Evolutionary conservation across 2,888 invertebrate genomes (phyloP).

Genomic region (Ochropleura leucogaster): DNA sequence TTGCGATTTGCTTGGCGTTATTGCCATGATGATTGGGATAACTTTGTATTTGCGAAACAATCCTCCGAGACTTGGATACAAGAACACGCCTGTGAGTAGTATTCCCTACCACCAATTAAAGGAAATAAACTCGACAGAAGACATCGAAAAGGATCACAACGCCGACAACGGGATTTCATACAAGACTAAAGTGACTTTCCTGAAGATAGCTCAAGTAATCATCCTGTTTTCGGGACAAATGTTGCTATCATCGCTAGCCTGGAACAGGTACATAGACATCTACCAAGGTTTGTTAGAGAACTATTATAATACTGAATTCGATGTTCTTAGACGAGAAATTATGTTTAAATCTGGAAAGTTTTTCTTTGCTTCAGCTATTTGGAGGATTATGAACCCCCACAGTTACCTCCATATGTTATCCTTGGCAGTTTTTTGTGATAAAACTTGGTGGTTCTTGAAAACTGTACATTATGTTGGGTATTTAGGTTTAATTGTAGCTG

Average conservation of each 20-base stretch:
- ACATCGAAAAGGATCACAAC: slow-evolving; percentile 84
- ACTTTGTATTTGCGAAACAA: slow-evolving; percentile 93
- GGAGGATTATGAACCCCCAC: slow-evolving; percentile 95
- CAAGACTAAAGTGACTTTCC: slow-evolving; percentile 92
- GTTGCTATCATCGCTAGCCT: slow-evolving; percentile 93
- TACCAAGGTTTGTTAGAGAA: slow-evolving; percentile 95
- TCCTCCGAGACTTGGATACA: slow-evolving; percentile 93
- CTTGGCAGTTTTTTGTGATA: slow-evolving; percentile 95
- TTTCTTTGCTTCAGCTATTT: slow-evolving; percentile 93
- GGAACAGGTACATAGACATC: slow-evolving; percentile 96
- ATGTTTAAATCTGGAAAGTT: slow-evolving; percentile 94
- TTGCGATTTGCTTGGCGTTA: slow-evolving; percentile 94
- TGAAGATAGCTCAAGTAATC: slow-evolving; percentile 92
- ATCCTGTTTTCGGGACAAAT: slow-evolving; percentile 93
- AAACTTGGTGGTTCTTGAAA: slow-evolving; percentile 94
- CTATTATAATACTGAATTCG: slow-evolving; percentile 81
- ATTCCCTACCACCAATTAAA: slow-evolving; percentile 87
- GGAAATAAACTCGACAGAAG: slow-evolving; percentile 84
- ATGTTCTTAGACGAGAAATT: slow-evolving; percentile 87
- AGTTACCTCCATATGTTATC: slow-evolving; percentile 94
- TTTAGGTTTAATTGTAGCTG: slow-evolving; percentile 92
- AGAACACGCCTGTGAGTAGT: slow-evolving; percentile 91
- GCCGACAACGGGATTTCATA: slow-evolving; percentile 91
- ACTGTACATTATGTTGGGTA: slow-evolving; percentile 93
- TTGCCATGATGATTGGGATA: slow-evolving; percentile 93